A percentile compares a stretch with the other conserved stretches of the same genome.
phyloP scores from a whole-genome alignment of 2,888 invertebrate species.

The Argyra leucocephala region DNA sequence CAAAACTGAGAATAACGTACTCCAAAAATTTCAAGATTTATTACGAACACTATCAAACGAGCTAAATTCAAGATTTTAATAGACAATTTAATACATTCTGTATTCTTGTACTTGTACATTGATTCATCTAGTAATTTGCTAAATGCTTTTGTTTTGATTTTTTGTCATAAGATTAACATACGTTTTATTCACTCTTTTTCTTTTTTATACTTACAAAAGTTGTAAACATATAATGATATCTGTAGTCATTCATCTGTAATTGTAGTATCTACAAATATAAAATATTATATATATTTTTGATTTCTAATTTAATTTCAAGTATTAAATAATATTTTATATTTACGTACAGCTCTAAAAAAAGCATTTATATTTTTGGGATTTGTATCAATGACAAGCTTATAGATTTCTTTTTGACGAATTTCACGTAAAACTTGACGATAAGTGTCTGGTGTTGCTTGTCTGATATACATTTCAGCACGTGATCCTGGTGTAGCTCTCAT shows the following conservation, averaged over 20 bases:
- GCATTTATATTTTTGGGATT: constrained; percentile 69
- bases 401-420: constrained; percentile 76
- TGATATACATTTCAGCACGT: constrained; percentile 65
- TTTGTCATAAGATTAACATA: no score
- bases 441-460: constrained; percentile 60
- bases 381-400: constrained; percentile 80
- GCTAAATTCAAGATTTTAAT: no score
- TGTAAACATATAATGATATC: constrained; percentile 91
- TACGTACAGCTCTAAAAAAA: constrained; percentile 78
- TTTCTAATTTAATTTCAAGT: no score
- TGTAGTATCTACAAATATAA: constrained; percentile 65
- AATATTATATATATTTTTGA: no score
- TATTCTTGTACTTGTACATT: no score
- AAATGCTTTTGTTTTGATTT: no score
- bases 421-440: constrained; percentile 55
- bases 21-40: no score
- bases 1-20: no score
- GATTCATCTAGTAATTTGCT: no score
- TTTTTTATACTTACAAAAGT: constrained; percentile 69
- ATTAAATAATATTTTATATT: constrained; percentile 2
- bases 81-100: no score
- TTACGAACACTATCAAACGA: no score
- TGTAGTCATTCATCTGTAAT: constrained; percentile 90
- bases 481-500: constrained; percentile 59
- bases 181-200: no score